These are phyloP conservation scores for Tinea trinotella DNA, from an alignment of 2,888 invertebrate species.

Conservation along the genomic window DNA sequence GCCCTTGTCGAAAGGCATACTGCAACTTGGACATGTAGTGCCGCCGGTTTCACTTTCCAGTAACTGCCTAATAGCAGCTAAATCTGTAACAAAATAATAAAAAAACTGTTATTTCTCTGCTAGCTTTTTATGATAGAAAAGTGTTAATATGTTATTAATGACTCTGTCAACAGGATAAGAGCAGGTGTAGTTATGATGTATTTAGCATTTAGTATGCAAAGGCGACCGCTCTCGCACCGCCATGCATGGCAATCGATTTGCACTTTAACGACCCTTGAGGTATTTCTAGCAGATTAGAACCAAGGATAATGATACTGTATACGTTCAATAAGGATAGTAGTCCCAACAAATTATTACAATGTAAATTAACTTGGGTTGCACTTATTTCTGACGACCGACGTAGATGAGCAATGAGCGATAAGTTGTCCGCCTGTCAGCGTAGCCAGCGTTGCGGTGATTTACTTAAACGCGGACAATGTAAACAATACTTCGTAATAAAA, in stretches of 20 bases:
- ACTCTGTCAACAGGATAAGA: constrained; percentile 11
- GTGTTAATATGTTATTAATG: constrained; percentile 21
- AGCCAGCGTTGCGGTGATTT: neutral
- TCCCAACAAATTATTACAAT: constrained; percentile 34
- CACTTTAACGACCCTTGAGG: constrained; percentile 45
- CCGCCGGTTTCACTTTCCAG: constrained; percentile 82
- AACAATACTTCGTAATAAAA: constrained; percentile 18
- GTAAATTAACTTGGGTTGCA: constrained; percentile 11
- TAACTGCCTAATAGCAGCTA: constrained; percentile 86
- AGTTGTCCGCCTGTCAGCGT: neutral
- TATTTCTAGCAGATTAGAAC: constrained; percentile 28
- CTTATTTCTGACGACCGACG: neutral
- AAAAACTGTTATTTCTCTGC: neutral
- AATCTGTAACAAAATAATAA: constrained; percentile 77
- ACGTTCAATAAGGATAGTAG: constrained; percentile 29
- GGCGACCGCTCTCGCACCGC: constrained; percentile 28
- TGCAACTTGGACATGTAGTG: constrained; percentile 86
- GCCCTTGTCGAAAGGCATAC: constrained; percentile 96
- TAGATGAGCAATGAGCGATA: neutral
- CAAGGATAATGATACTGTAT: constrained; percentile 38
- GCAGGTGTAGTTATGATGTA: constrained; percentile 19
- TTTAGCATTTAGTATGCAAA: constrained; percentile 27
- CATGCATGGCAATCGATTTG: constrained; percentile 44
- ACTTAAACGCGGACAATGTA: constrained; percentile 14
- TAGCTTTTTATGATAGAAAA: neutral